Evolutionary conservation across 2,797 vertebrate species (phyloP).

Genomic region (Strix occidentalis): DNA sequence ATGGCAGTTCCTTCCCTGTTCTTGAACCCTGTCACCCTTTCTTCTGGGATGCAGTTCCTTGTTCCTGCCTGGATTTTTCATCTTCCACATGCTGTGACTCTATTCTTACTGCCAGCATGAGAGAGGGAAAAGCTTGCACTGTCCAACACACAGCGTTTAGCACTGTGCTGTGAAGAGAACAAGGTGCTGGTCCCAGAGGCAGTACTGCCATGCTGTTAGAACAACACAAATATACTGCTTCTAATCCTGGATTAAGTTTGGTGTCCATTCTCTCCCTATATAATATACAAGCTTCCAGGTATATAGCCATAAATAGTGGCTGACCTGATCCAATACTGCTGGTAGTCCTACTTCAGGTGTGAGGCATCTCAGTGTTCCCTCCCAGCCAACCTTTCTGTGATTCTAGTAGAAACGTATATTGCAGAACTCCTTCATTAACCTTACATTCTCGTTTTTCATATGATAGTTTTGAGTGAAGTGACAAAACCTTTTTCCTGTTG

Average conservation of each 20-base stretch:
- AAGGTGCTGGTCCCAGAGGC: not conserved
- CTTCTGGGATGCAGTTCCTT: not conserved
- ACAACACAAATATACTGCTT: not conserved
- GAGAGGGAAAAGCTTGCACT: not conserved
- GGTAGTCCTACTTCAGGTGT: not conserved
- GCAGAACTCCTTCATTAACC: not conserved
- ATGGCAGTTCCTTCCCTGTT: not conserved
- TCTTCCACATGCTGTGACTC: not conserved
- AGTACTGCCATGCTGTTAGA: not conserved
- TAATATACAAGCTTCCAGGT: not conserved
- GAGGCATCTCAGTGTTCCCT: not conserved
- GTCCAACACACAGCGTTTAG: not conserved
- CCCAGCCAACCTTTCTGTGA: not conserved
- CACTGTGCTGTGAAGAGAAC: not conserved
- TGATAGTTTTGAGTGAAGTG: not conserved
- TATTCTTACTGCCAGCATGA: not conserved
- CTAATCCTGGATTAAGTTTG: not conserved
- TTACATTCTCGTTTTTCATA: not conserved
- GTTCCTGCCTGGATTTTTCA: not conserved
- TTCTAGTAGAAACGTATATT: not conserved
- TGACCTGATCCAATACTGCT: not conserved
- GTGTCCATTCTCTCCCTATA: not conserved
- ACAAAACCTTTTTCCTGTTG: constrained; percentile 11
- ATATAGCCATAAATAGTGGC: not conserved
- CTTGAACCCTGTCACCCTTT: not conserved